Conservation (phyloP, 2,888 invertebrate species). For the Cataglyphis altisquamis region DNA sequence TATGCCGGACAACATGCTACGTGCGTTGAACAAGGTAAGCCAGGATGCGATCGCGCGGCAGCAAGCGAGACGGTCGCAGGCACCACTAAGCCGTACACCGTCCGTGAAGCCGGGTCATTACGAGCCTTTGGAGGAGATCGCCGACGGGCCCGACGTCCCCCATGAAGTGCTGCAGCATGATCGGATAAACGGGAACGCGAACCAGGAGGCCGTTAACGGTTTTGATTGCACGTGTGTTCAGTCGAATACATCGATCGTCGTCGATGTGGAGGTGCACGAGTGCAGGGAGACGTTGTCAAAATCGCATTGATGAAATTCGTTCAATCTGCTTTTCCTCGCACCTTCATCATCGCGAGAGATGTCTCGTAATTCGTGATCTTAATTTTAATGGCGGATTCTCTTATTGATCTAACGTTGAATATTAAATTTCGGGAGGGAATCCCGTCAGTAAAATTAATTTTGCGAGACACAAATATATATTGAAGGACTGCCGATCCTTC, state of each 20-base stretch:
- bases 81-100: constrained; percentile 77
- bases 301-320: constrained; percentile 35
- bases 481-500: background rate
- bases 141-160: constrained; percentile 71
- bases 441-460: background rate
- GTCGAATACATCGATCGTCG: constrained; percentile 73
- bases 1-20: constrained; percentile 95
- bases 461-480: background rate
- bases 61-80: constrained; percentile 68
- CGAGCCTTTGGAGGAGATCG: constrained; percentile 81
- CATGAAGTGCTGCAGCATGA: constrained; percentile 56
- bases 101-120: constrained; percentile 81
- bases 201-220: constrained; percentile 62
- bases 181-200: constrained; percentile 41
- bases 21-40: constrained; percentile 94
- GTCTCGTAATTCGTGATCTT: background rate
- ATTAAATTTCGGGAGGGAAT: background rate
- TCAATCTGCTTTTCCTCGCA: background rate
- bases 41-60: constrained; percentile 63
- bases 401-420: background rate
- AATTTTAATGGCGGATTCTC: background rate
- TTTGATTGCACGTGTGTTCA: constrained; percentile 45
- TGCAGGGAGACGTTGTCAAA: constrained; percentile 63
- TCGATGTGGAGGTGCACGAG: constrained; percentile 81
- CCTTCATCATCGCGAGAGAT: too few species aligned